Conservation (phyloP, 1,140 invertebrate genomes). For the Cecropterus lyciades region DNA sequence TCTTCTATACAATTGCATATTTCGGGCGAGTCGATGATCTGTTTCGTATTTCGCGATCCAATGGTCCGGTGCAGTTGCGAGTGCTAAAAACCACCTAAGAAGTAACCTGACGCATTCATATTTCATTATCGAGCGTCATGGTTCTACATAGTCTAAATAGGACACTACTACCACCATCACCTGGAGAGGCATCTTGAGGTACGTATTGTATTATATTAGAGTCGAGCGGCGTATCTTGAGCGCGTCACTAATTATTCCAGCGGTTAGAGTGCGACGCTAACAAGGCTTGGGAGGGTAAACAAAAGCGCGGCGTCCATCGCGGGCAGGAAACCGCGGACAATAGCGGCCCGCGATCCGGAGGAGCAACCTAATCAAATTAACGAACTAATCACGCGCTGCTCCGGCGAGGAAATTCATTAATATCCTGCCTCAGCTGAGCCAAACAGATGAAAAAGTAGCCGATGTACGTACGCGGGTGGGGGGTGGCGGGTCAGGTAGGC, state of each 20-base stretch:
- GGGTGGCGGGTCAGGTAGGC: conserved; percentile 39
- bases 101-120: too few species aligned
- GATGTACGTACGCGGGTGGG: conserved; percentile 33
- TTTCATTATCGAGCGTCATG: conserved; percentile 3
- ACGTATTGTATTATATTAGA: conserved; percentile 44
- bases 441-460: conserved; percentile 63
- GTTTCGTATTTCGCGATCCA: too few species aligned
- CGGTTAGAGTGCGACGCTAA: conserved; percentile 40
- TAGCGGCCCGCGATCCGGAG: conserved; percentile 46
- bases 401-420: conserved; percentile 78
- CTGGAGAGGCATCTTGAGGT: conserved; percentile 39
- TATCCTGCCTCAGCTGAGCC: conserved; percentile 66
- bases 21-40: too few species aligned
- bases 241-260: conserved; percentile 49
- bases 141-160: conserved; percentile 8
- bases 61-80: too few species aligned
- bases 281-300: conserved; percentile 41
- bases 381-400: conserved; percentile 71
- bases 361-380: conserved; percentile 72
- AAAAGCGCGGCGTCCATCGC: conserved; percentile 40
- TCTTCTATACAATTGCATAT: too few species aligned
- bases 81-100: neutral
- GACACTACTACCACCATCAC: neutral
- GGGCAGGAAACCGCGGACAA: conserved; percentile 52
- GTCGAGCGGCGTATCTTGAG: conserved; percentile 44